phyloP scores from a whole-genome alignment of 2,113 vertebrate species.

The Bubo blakistoni region DNA sequence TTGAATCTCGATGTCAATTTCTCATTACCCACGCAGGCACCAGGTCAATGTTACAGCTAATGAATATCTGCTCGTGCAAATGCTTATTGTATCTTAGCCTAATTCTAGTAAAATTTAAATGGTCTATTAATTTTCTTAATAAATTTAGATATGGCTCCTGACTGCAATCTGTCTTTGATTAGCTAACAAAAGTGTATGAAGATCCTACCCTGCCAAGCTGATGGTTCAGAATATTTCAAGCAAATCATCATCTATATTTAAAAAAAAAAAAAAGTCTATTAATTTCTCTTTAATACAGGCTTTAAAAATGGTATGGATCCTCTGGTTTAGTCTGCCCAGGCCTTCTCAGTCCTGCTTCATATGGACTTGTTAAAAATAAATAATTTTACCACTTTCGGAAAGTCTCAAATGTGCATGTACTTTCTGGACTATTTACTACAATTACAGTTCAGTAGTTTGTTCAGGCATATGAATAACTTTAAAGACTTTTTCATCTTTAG shows the following conservation, averaged over 20 bases:
- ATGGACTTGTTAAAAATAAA: background rate
- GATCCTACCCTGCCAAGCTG: conserved; percentile 65
- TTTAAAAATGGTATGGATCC: background rate
- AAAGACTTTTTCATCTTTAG: background rate
- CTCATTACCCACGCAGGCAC: conserved; percentile 56
- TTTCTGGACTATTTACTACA: background rate
- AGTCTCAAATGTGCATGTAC: background rate
- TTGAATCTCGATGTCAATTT: conserved; percentile 59
- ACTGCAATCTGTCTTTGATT: conserved; percentile 80
- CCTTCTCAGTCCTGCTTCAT: background rate
- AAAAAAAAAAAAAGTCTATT: background rate
- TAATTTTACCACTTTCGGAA: background rate
- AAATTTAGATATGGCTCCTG: conserved; percentile 79
- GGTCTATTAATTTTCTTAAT: conserved; percentile 82
- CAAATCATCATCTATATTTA: conserved; percentile 41
- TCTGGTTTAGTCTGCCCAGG: background rate
- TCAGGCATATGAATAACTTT: background rate
- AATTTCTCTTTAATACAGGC: background rate
- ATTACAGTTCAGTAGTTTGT: background rate
- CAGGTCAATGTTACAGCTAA: conserved; percentile 70
- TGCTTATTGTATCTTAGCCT: conserved; percentile 69
- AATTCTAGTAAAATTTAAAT: conserved; percentile 78
- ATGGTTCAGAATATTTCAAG: conserved; percentile 62
- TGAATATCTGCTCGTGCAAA: conserved; percentile 66
- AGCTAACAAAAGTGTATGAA: conserved; percentile 72